Evolutionary conservation across 2,888 invertebrate species (phyloP).

Genomic region (Cyclophora punctaria): DNA sequence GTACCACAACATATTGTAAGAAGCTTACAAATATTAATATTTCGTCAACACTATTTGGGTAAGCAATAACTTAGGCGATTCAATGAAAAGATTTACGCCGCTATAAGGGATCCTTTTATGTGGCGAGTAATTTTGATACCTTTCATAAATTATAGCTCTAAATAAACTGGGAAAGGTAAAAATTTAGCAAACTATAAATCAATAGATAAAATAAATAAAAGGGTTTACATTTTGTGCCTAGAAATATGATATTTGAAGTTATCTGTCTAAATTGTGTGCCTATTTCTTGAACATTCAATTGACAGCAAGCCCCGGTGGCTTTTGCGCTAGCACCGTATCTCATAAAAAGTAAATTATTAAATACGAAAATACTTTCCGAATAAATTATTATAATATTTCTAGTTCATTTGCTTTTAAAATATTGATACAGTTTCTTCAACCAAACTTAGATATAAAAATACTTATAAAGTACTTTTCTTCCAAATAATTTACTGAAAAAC

Average conservation of each 20-base stretch:
- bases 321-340: no score
- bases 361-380: no score
- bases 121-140: slow-evolving; percentile 19
- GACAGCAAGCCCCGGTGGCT: no score
- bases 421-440: not conserved
- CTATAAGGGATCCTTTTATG: slow-evolving; percentile 17
- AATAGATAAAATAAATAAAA: no score
- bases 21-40: not conserved
- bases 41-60: slow-evolving; percentile 6
- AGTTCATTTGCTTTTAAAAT: not conserved
- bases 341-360: no score
- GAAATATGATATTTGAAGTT: no score
- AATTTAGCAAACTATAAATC: not conserved
- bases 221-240: no score
- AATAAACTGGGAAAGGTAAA: slow-evolving; percentile 10
- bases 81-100: slow-evolving; percentile 18
- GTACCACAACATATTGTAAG: no score
- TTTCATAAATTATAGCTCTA: slow-evolving; percentile 16
- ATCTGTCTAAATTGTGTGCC: no score
- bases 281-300: no score
- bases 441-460: not conserved
- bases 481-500: slow-evolving; percentile 44
- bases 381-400: no score
- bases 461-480: slow-evolving; percentile 21
- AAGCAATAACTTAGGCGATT: slow-evolving; percentile 8